phyloP scores from a whole-genome alignment of 2,113 vertebrate genomes.

The Cyphomyrus plagiostoma region DNA sequence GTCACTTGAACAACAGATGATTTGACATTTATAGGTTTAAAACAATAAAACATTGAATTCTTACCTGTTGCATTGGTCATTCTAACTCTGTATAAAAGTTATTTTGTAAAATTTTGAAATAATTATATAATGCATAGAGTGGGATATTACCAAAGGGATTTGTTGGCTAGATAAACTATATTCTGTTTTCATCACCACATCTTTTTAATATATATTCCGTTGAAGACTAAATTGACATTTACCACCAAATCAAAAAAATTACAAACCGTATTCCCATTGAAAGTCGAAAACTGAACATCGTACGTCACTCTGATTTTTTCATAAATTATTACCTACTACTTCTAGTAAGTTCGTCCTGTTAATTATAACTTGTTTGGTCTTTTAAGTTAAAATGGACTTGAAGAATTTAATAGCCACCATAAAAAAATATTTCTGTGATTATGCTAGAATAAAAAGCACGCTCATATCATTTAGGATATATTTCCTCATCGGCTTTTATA shows the following conservation, averaged over 20 bases:
- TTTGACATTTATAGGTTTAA: slow-evolving; percentile 55
- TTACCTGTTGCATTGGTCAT: neutral
- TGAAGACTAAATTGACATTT: neutral
- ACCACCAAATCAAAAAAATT: neutral
- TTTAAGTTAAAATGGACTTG: neutral
- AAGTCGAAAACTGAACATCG: neutral
- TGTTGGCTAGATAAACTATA: neutral
- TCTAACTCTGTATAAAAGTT: neutral
- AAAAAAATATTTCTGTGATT: neutral
- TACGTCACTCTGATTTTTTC: neutral
- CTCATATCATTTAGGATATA: neutral
- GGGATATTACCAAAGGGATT: neutral
- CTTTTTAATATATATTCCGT: neutral
- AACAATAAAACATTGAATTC: slow-evolving; percentile 54
- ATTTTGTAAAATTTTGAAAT: neutral
- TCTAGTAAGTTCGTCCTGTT: neutral
- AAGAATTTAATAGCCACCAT: neutral
- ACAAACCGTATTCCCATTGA: too few relatives aligned
- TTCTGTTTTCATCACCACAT: neutral
- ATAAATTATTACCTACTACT: neutral
- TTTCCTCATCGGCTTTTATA: neutral
- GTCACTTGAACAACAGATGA: slow-evolving; percentile 52
- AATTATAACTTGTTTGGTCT: neutral
- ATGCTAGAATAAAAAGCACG: neutral
- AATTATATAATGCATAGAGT: neutral